Evolutionary conservation across 2,888 invertebrate genomes (phyloP).

Genomic region (Cryptocephalus primarius): DNA sequence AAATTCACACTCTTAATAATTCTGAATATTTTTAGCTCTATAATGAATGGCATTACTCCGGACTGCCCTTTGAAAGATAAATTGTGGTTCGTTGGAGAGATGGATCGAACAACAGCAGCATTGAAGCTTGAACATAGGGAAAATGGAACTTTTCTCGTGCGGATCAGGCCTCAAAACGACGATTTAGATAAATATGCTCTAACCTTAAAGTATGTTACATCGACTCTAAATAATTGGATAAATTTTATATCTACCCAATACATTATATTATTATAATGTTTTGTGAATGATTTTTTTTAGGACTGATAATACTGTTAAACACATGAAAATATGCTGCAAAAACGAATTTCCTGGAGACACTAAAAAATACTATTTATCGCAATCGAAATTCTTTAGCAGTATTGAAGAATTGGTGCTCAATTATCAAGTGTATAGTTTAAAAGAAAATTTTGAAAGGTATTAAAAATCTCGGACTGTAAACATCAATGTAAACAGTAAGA

Average conservation of each 20-base stretch:
- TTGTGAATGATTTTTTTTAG: constrained; percentile 37
- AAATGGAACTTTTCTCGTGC: constrained; percentile 77
- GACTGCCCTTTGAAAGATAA: constrained; percentile 18
- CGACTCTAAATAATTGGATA: not conserved
- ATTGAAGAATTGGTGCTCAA: constrained; percentile 87
- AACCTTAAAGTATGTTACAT: constrained; percentile 62
- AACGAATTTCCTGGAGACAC: constrained; percentile 19
- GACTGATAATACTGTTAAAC: constrained; percentile 81
- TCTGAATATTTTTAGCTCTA: not conserved
- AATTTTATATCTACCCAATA: not conserved
- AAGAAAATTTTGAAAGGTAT: constrained; percentile 85
- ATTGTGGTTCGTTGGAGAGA: constrained; percentile 71
- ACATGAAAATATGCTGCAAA: constrained; percentile 66
- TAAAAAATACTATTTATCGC: constrained; percentile 80
- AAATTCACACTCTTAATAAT: too few relatives aligned
- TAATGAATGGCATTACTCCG: constrained; percentile 8
- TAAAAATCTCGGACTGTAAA: too few relatives aligned
- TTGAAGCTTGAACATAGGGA: constrained; percentile 62
- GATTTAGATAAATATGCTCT: constrained; percentile 74
- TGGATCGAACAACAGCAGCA: constrained; percentile 73
- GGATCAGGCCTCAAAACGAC: constrained; percentile 64
- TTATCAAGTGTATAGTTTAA: constrained; percentile 83
- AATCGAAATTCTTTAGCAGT: constrained; percentile 81
- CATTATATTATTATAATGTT: not conserved
- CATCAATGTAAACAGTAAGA: too few relatives aligned